Evolutionary conservation across 2,888 invertebrate species (phyloP), one percentile per base, ranked within the genome.

Genomic region (Drosophila nr. perissopoda): DNA sequence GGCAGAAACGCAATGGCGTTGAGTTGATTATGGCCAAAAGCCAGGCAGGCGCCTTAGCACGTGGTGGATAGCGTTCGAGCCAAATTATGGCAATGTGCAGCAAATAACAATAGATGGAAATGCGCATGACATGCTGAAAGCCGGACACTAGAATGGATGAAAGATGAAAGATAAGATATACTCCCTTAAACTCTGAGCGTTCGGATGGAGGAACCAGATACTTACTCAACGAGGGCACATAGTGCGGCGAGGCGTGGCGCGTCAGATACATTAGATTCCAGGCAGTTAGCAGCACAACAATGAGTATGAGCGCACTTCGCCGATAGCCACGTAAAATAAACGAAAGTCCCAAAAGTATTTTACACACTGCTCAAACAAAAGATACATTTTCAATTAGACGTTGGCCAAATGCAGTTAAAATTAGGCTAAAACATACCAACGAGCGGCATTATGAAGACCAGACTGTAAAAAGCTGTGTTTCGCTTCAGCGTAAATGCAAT

Each of bases 191-290:
- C 13, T 2, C 16, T 5, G 16, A 4, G 21, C 7, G 7, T 4
- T 21, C 21, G 25, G 10, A 36, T 36, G 0, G 18, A 25, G 34
- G 13, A 25, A 8, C 8, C 8, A 16, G 27, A 8, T 8, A 74
- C 92, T 83, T 77, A 93, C 93, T 88, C 56, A 93, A 75, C 25
- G 84, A 75, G 0, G 93, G 92, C 6, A 92, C 86, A 79, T 92
- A 92, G 25, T 84, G 83, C 0, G 88, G 77, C 0, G 93, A 92
- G 18, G 93, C 90, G 70, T 91, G 88, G 8, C 88, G 91, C 10
- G 90, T 88, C 7, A 92, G 70, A 34, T 90, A 89, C 89, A 93
- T 91, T 10, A 93, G 70, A 3, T 88, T 91, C 73, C 91, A 76
- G 8, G 84, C 84, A 4, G 88, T 66, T 10, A 93, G 76, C 2